phyloP scores from a whole-genome alignment of 2,888 invertebrate genomes.

The Schizaphis graminum region DNA sequence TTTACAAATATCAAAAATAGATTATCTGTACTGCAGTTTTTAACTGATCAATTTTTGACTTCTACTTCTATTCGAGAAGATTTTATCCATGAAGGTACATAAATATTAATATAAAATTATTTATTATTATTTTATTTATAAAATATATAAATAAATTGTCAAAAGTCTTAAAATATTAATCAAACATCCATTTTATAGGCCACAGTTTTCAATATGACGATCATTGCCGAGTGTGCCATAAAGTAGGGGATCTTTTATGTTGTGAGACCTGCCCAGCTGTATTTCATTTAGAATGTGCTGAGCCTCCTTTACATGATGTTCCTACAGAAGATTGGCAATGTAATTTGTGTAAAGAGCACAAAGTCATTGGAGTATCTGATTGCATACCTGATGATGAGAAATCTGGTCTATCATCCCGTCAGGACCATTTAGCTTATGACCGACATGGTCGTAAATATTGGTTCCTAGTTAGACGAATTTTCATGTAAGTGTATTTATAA shows the following conservation, averaged over 20 bases:
- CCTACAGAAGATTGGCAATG: constrained; percentile 99
- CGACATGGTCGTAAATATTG: constrained; percentile 97
- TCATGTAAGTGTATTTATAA: constrained; percentile 81
- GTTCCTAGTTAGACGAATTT: constrained; percentile 92
- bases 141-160: neutral
- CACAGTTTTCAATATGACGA: constrained; percentile 92
- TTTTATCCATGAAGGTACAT: constrained; percentile 89
- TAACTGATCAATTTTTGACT: constrained; percentile 94
- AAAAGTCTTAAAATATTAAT: neutral
- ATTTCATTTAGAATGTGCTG: constrained; percentile 96
- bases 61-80: constrained; percentile 95
- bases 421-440: constrained; percentile 95
- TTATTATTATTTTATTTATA: too few relatives aligned
- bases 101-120: neutral
- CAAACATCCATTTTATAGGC: constrained; percentile 69
- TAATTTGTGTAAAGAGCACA: constrained; percentile 91
- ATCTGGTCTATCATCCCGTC: constrained; percentile 90
- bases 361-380: constrained; percentile 92
- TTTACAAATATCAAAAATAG: constrained; percentile 85
- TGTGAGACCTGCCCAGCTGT: constrained; percentile 99
- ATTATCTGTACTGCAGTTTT: constrained; percentile 86
- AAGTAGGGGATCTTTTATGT: constrained; percentile 93
- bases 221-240: constrained; percentile 92
- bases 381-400: constrained; percentile 92
- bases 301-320: constrained; percentile 92